phyloP scores from a whole-genome alignment of 1,140 invertebrate genomes.

The Plodia interpunctella region DNA sequence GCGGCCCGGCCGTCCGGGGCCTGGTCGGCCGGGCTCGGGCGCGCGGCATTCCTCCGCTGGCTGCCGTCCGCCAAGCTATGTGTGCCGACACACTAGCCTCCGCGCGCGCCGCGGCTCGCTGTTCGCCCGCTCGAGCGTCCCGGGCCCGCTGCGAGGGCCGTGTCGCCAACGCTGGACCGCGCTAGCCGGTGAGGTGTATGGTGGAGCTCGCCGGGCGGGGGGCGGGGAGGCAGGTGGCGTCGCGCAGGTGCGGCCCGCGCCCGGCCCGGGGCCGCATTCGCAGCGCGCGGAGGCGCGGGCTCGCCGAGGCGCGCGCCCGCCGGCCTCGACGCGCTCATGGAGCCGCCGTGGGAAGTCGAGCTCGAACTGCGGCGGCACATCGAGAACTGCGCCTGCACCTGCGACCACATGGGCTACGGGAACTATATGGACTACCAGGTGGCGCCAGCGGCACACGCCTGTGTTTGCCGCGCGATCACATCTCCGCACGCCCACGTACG shows the following conservation, averaged over 20 bases:
- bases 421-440: slow-evolving; percentile 95
- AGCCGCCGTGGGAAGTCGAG: slow-evolving; percentile 75
- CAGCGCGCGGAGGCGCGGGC: slow-evolving; percentile 52
- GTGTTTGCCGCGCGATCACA: slow-evolving; percentile 69
- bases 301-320: slow-evolving; percentile 48
- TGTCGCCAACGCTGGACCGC: slow-evolving; percentile 34
- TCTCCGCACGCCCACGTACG: slow-evolving; percentile 74
- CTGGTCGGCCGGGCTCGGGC: slow-evolving; percentile 42
- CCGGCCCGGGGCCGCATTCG: slow-evolving; percentile 54
- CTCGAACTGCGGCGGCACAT: slow-evolving; percentile 89
- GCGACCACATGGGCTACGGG: slow-evolving; percentile 94
- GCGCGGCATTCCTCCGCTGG: slow-evolving; percentile 58
- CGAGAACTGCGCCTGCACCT: slow-evolving; percentile 90
- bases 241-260: slow-evolving; percentile 62
- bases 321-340: slow-evolving; percentile 66
- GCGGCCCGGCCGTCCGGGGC: slow-evolving; percentile 63
- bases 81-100: slow-evolving; percentile 39
- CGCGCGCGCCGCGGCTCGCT: slow-evolving; percentile 43
- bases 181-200: slow-evolving; percentile 44
- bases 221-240: slow-evolving; percentile 51
- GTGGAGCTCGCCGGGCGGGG: slow-evolving; percentile 44
- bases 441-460: slow-evolving; percentile 67
- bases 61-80: slow-evolving; percentile 53
- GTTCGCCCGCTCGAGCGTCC: slow-evolving; percentile 32
- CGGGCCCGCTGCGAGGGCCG: slow-evolving; percentile 39